These are phyloP conservation scores for Incurvaria masculella DNA, from an alignment of 2,888 invertebrate species.

Conservation along the genomic window DNA sequence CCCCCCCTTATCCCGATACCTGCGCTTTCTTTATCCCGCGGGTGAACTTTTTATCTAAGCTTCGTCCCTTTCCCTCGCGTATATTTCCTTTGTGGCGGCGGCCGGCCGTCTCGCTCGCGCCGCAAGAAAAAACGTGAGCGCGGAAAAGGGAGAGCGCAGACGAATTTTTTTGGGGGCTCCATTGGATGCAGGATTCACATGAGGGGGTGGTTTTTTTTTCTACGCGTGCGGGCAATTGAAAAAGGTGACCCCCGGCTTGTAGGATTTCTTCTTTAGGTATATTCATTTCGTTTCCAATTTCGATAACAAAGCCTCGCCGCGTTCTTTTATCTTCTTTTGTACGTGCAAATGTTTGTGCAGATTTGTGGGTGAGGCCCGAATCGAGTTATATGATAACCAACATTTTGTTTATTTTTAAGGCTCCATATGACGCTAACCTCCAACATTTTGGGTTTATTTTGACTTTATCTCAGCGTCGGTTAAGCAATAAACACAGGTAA, in stretches of 20 bases:
- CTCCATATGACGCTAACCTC: too few species aligned
- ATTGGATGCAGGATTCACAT: slow-evolving; percentile 50
- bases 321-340: too few species aligned
- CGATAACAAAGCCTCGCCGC: slow-evolving; percentile 42
- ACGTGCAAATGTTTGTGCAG: too few species aligned
- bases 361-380: too few species aligned
- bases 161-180: slow-evolving; percentile 29
- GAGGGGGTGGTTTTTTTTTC: slow-evolving; percentile 40
- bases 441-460: too few species aligned
- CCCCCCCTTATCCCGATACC: slow-evolving; percentile 56
- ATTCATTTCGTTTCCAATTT: slow-evolving; percentile 49
- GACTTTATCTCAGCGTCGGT: too few species aligned
- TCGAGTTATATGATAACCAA: too few species aligned
- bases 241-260: slow-evolving; percentile 42
- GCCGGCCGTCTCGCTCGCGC: slow-evolving; percentile 26
- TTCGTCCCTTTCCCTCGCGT: slow-evolving; percentile 31
- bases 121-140: slow-evolving; percentile 52
- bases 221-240: slow-evolving; percentile 35
- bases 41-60: slow-evolving; percentile 46
- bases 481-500: too few species aligned
- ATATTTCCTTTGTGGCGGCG: slow-evolving; percentile 8
- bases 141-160: slow-evolving; percentile 46
- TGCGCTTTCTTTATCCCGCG: slow-evolving; percentile 53
- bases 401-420: too few species aligned
- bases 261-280: slow-evolving; percentile 44